Evolutionary conservation across 53 echinoderm and acorn worm genomes (phyloP).

Genomic region (Apostichopus leukothele): DNA sequence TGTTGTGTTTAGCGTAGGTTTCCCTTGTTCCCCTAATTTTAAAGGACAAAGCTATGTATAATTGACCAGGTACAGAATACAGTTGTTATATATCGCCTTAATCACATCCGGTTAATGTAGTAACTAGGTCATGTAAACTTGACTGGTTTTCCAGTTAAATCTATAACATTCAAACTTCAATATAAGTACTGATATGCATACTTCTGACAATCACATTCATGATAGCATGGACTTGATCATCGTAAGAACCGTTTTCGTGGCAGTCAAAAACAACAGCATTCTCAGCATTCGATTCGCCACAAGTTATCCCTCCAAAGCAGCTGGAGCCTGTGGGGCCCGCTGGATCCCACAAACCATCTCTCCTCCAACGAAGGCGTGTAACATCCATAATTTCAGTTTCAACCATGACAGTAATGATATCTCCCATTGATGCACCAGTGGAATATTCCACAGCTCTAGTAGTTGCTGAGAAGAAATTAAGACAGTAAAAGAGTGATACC

Average conservation of each 20-base stretch:
- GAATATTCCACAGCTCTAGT: neutral
- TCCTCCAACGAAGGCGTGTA: neutral
- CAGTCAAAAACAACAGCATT: neutral
- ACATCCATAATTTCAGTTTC: neutral
- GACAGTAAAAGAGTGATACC: too few species aligned
- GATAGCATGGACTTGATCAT: neutral
- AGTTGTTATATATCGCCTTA: too few species aligned
- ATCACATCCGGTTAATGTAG: too few species aligned
- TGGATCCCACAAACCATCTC: neutral
- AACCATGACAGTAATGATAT: neutral
- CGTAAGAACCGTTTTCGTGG: neutral
- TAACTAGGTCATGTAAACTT: too few species aligned
- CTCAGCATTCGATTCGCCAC: neutral
- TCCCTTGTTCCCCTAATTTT: too few species aligned
- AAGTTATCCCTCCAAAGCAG: neutral
- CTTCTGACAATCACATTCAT: conserved; percentile 10
- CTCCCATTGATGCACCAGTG: neutral
- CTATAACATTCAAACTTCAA: too few species aligned
- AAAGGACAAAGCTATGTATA: too few species aligned
- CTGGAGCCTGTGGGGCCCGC: neutral
- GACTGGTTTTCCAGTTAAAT: too few species aligned
- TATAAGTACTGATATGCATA: neutral
- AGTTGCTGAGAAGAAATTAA: neutral
- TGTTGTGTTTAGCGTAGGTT: too few species aligned
- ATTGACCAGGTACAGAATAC: too few species aligned